Evolutionary conservation across 2,888 invertebrate genomes (phyloP).

Genomic region (Alloscopus bannaensis): DNA sequence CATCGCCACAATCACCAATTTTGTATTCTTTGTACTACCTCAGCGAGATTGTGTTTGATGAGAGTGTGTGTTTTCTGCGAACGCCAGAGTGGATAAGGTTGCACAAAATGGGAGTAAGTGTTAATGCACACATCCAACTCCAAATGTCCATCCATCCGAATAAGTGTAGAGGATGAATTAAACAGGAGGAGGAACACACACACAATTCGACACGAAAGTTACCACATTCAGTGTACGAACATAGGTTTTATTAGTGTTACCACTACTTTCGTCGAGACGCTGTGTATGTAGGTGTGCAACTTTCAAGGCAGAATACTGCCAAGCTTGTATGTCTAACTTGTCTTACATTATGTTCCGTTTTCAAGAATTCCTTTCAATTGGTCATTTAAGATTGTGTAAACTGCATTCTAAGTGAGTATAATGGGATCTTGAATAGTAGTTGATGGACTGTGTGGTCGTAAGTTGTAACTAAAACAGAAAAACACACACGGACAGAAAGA

Average conservation of each 20-base stretch:
- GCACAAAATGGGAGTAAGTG: no score
- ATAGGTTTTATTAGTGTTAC: constrained; percentile 7
- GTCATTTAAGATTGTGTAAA: constrained; percentile 67
- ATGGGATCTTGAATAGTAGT: constrained; percentile 56
- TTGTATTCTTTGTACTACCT: no score
- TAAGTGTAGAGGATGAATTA: constrained; percentile 6
- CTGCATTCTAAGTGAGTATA: constrained; percentile 64
- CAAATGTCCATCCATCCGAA: constrained; percentile 20
- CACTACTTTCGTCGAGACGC: not conserved
- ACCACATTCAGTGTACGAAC: constrained; percentile 7
- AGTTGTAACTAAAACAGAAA: no score
- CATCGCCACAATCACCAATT: constrained; percentile 2
- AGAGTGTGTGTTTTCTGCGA: no score
- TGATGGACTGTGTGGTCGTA: constrained; percentile 56
- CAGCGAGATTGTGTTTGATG: no score
- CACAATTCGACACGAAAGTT: not conserved
- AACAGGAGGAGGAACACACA: constrained; percentile 14
- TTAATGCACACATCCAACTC: not conserved
- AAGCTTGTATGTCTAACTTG: constrained; percentile 5
- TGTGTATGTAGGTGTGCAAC: no score
- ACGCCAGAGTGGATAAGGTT: no score
- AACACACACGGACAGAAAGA: constrained; percentile 5
- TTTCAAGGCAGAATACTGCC: no score
- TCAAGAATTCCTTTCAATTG: constrained; percentile 53
- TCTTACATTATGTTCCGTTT: constrained; percentile 22